phyloP scores from a whole-genome alignment of 2,113 vertebrate species.

The Alethe castanea region DNA sequence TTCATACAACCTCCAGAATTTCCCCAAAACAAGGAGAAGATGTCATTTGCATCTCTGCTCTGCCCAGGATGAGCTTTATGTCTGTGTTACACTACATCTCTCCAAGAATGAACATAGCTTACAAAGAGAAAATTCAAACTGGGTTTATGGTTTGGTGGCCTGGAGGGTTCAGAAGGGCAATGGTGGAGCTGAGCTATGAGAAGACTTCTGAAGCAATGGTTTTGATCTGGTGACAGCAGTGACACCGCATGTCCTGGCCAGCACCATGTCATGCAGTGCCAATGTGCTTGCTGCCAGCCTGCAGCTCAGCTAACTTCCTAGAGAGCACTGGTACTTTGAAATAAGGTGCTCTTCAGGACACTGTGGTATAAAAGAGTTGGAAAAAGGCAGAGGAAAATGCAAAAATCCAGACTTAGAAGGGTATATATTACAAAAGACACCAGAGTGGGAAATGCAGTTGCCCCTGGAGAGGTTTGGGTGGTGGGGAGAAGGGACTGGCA shows the following conservation, averaged over 20 bases:
- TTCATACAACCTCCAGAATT: background rate
- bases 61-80: background rate
- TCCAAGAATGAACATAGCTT: background rate
- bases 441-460: background rate
- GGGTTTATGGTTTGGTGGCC: background rate
- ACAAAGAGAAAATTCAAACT: background rate
- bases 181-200: background rate
- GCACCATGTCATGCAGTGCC: background rate
- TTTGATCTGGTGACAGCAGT: background rate
- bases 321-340: background rate
- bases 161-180: background rate
- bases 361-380: background rate
- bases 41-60: background rate
- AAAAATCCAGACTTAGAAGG: background rate
- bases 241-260: background rate
- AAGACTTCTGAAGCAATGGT: background rate
- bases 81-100: background rate
- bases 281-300: rapidly evolving
- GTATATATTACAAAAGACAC: background rate
- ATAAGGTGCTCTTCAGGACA: background rate
- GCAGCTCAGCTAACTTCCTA: background rate
- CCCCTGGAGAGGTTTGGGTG: background rate
- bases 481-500: background rate
- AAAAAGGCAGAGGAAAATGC: background rate
- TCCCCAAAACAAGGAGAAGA: background rate